Base-by-base conservation (phyloP, 1,140 invertebrate genomes). In the Drosophila ohnishii region DNA sequence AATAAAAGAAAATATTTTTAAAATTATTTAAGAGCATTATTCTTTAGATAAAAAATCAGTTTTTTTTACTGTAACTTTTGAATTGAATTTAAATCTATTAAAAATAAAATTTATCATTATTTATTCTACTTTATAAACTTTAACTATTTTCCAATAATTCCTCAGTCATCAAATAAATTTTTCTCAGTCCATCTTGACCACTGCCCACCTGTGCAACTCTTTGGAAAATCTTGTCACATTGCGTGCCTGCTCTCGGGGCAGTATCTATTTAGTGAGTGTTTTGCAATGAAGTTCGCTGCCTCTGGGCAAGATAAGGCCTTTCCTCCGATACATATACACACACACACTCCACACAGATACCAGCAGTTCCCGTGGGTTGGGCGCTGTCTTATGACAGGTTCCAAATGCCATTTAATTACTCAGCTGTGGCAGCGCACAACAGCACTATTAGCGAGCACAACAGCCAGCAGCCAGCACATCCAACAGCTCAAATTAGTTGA, bases 281-380 rank as follows among this genome's bases (percentile, higher is more conserved):
- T 76, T 80, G 87, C 88, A 85, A 80, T 88, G 80, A 90, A 90
- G 88, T 90, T 90, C 88, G 88, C 84, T 90, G 88, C 88, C 75
- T 82, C 89, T 80, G 77, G 75, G 74, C 86, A 85, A 89, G 85
- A 89, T 88, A 90, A 90, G 83, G 40, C 47, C 42, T 39, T n/a
- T 37, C 51, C 51, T n/a, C 51, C 51, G 19, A 37, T 55, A 37
- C 10, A 14, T 14, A 5, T 4, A 13, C 3, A 19, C 3, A 28
- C 47, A 50, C 14, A 28, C 45, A 22, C 22, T 22, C 22, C 22
- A 22, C 22, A 3, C 6, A 67, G 72, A 60, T 75, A 75, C 25
- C 34, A n/a, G 1, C 34, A 37, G 19, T 55, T 55, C 60, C 77
- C 59, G 75, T 81, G 78, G 82, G 80, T 22, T 63, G 55, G 73